These are phyloP conservation scores for Helicoverpa armigera DNA, from an alignment of 1,140 invertebrate species.

Conservation along the genomic window DNA sequence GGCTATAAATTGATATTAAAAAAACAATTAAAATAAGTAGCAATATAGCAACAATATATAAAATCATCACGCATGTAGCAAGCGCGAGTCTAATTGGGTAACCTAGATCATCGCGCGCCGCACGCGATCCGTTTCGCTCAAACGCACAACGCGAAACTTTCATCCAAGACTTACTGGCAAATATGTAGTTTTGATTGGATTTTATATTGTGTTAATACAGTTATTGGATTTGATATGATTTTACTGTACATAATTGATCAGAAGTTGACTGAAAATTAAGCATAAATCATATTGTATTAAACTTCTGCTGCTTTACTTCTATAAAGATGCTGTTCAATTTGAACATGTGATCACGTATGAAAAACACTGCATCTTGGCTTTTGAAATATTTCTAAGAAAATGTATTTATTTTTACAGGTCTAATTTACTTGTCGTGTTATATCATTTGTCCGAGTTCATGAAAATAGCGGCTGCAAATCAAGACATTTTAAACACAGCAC, in stretches of 20 bases:
- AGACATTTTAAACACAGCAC: neutral
- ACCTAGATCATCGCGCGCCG: conserved; percentile 57
- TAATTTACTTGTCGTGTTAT: no score
- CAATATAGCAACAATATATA: conserved; percentile 28
- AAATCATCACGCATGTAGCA: conserved; percentile 23
- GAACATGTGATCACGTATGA: neutral
- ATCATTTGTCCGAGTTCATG: neutral
- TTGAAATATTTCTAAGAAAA: neutral
- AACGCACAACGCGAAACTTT: conserved; percentile 67
- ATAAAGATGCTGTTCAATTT: neutral
- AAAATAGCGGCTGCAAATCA: neutral
- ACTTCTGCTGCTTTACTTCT: no score
- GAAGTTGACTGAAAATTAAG: no score
- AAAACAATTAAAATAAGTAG: conserved; percentile 1
- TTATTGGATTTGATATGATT: conserved; percentile 6
- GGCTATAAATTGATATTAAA: neutral
- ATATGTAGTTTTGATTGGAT: conserved; percentile 18
- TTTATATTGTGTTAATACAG: neutral
- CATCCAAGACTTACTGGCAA: conserved; percentile 65
- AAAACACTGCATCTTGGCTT: neutral
- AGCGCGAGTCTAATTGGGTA: conserved; percentile 40
- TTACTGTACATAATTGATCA: neutral
- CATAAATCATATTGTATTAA: neutral
- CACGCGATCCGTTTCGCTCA: conserved; percentile 60
- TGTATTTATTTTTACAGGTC: neutral